Base-by-base conservation (phyloP, 2,888 invertebrate genomes). In the Dasysyrphus albostriatus region DNA sequence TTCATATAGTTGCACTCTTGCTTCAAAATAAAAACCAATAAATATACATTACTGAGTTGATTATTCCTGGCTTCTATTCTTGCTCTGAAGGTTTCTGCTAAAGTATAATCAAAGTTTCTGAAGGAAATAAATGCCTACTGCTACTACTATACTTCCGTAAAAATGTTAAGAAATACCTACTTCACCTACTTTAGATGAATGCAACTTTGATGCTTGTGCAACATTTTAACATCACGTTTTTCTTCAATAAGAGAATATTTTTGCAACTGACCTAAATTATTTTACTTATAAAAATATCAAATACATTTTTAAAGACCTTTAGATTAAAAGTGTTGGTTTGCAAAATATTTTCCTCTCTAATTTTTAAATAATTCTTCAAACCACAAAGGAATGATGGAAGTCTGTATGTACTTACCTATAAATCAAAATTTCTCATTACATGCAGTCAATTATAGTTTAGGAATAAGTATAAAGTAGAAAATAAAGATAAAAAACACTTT, bases 111-210 rank as follows among this genome's bases (percentile, higher is more conserved):
- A 61, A 61, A 4, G 24, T 29, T 61, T 61, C 29, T 1, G 6
- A 29, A 44, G n/a, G 0, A 63, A 44, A 16, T 44, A 32, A 63
- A 44, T 44, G 8, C 3, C 9, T 44, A 32, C 14, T 29, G 8
- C 24, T 58, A 4, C 59, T 44, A 32, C 14, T 16, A 9, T 16
- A 44, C 29, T 63, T 63, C 44, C 63, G 44, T 44, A 47, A 47
- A 44, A 63, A 5, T n/a, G n/a, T 32, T 63, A 6, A 29, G 44
- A n/a, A 63, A 63, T 7, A 63, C 9, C 29, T 42, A 29, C 24
- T 29, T 19, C 14, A 61, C 8, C 14, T 39, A 4, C 61, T 61
- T 24, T 10, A 37, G 16, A 16, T 58, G 16, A 16, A 59, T 59
- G 19, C 37, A 10, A 6, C 12, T 12, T 16, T 37, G 10, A 19